A percentile compares a stretch with the other conserved stretches of the same genome.
These are phyloP conservation scores for Choreutis nemorana DNA, from an alignment of 2,888 invertebrate species.

Conservation along the genomic window DNA sequence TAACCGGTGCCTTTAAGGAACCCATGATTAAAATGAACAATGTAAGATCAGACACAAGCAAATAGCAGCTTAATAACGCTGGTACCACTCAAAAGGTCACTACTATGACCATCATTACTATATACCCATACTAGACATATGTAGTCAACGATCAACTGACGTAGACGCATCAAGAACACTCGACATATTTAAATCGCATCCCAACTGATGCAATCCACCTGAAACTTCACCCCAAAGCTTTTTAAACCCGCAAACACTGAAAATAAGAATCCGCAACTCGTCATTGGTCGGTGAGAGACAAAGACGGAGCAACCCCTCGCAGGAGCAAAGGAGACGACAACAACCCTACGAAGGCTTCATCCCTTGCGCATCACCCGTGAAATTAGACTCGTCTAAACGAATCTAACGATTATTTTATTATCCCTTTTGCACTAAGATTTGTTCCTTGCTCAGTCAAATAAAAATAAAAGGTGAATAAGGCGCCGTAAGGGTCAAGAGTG, in stretches of 20 bases:
- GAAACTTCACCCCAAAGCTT: no score
- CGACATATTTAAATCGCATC: no score
- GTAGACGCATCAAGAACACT: no score
- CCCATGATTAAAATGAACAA: no score
- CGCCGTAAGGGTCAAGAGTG: slow-evolving; percentile 54
- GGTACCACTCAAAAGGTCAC: no score
- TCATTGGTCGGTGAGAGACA: slow-evolving; percentile 38
- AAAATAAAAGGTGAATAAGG: slow-evolving; percentile 65
- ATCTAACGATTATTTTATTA: slow-evolving; percentile 68
- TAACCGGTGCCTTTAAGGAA: no score
- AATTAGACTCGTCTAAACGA: slow-evolving; percentile 66
- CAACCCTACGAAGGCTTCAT: slow-evolving; percentile 35
- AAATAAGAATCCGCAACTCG: slow-evolving; percentile 35
- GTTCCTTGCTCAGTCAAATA: slow-evolving; percentile 67
- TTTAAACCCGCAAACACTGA: slow-evolving; percentile 43
- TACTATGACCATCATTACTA: no score
- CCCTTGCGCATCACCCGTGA: slow-evolving; percentile 63
- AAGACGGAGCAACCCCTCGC: slow-evolving; percentile 17
- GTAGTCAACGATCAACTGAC: no score
- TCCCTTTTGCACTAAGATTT: slow-evolving; percentile 66
- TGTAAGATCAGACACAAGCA: no score
- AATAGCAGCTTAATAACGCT: no score
- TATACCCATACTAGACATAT: no score
- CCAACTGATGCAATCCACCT: no score
- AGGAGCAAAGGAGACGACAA: slow-evolving; percentile 23